Base-by-base conservation (phyloP, 1,140 invertebrate species). In the Lysiphlebus fabarum region DNA sequence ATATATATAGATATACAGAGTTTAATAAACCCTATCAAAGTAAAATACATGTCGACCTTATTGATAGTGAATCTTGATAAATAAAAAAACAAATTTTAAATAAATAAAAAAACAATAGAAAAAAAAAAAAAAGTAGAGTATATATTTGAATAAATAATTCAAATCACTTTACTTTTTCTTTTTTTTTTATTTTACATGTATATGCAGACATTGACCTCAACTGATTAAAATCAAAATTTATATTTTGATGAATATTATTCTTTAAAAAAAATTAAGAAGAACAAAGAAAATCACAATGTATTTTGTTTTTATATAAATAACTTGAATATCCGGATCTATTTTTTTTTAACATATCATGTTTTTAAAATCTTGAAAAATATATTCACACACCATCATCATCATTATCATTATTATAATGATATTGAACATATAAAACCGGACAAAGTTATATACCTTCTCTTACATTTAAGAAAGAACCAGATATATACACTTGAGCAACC, bases 211-310 rank as follows among this genome's bases (percentile, higher is more conserved):
- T 53, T 60, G 53, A 60, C 53, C 53, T 60, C 55, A 38, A 37
- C 55, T 36, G 45, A 12, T 49, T 26, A 26, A 26, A 26, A 26
- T 26, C 17, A 26, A 1, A 26, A 26, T 26, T 26, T 26, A 26
- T 26, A 26, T 26, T 26, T 26, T 51, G n/a, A 1, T 47, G 49
- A 51, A 51, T 51, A 36, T 26, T n/a, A 34, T 12, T 17, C 49
- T 48, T 17, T n/a, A 42, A 17, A 58, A 34, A 11, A 37, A 45
- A 34, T 12, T 43, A 17, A n/a, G 49, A 17, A 10, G 54, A 63
- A 63, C 54, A 63, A 63, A 63, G 53, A 14, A 59, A 63, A 43
- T 56, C 11, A 56, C 51, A 12, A 53, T 53, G 41, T 59, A 56
- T 56, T 53, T n/a, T n/a, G n/a, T n/a, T 12, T 44, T 48, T 44